phyloP scores from a whole-genome alignment of 1,140 invertebrate genomes.

The Anoplolepis gracilipes region DNA sequence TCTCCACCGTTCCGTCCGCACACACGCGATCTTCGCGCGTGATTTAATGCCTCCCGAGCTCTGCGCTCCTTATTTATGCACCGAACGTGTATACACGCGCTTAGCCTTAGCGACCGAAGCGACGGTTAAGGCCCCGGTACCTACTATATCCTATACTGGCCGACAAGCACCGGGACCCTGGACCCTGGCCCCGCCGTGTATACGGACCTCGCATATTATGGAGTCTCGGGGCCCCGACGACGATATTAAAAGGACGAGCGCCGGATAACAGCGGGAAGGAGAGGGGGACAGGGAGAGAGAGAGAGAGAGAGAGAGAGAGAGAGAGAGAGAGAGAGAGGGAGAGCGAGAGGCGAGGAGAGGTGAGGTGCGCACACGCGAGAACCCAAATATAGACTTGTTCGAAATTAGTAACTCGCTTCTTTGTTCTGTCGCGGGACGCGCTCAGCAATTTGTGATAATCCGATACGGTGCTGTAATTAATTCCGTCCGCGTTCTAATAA shows the following conservation, averaged over 20 bases:
- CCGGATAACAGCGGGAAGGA: conserved; percentile 39
- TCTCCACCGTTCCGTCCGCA: conserved; percentile 50
- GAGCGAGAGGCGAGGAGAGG: conserved; percentile 64
- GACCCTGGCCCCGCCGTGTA: conserved; percentile 69
- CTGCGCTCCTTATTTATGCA: conserved; percentile 84
- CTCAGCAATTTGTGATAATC: conserved; percentile 53
- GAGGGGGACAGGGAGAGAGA: not conserved
- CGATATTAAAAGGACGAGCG: conserved; percentile 74
- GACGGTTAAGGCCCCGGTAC: conserved; percentile 76
- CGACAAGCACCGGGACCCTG: conserved; percentile 75
- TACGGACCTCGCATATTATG: conserved; percentile 80
- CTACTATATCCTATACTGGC: conserved; percentile 76
- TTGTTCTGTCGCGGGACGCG: conserved; percentile 68
- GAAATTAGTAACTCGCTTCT: conserved; percentile 80
- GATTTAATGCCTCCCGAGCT: conserved; percentile 83
- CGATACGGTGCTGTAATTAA: conserved; percentile 46
- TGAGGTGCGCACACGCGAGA: conserved; percentile 70
- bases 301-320: not conserved
- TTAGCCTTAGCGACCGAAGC: conserved; percentile 76
- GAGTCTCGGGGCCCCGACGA: conserved; percentile 71
- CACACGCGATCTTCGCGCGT: conserved; percentile 79
- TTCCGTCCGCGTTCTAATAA: conserved; percentile 39
- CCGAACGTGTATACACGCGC: conserved; percentile 82
- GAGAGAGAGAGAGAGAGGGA: not conserved
- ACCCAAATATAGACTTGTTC: conserved; percentile 76